A percentile compares a stretch with the other conserved stretches of the same genome.
Evolutionary conservation across 2,113 vertebrate species (phyloP).

Genomic region (Meles meles): DNA sequence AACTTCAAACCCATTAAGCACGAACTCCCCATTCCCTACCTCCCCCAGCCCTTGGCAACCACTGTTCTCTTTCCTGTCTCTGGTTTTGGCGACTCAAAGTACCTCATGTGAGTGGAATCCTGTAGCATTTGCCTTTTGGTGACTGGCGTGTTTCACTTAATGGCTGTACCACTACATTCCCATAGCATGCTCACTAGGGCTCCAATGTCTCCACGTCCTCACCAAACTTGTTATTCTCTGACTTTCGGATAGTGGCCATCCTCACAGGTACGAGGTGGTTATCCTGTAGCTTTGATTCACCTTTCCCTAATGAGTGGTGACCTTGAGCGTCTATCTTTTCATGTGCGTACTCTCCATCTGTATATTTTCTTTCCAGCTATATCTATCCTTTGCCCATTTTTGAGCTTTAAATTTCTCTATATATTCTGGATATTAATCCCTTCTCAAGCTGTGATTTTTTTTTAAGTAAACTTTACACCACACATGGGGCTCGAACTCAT

Average conservation of each 20-base stretch:
- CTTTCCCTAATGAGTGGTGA: background rate
- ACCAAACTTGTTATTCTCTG: background rate
- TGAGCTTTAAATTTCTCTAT: background rate
- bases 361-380: background rate
- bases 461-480: background rate
- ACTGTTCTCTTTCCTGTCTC: background rate
- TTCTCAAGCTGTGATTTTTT: background rate
- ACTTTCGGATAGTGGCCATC: background rate
- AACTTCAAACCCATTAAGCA: background rate
- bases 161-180: background rate
- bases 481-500: background rate
- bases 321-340: background rate
- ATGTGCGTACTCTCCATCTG: background rate
- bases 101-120: background rate
- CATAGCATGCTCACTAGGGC: background rate
- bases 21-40: background rate
- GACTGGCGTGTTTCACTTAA: background rate
- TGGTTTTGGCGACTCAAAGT: background rate
- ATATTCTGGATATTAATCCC: background rate
- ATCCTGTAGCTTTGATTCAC: background rate
- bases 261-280: background rate
- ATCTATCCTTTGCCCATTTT: background rate
- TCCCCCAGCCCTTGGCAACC: background rate
- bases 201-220: background rate
- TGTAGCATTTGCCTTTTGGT: background rate